Base-by-base conservation (phyloP, 2,797 vertebrate genomes). In the Fistularia tabacaria region DNA sequence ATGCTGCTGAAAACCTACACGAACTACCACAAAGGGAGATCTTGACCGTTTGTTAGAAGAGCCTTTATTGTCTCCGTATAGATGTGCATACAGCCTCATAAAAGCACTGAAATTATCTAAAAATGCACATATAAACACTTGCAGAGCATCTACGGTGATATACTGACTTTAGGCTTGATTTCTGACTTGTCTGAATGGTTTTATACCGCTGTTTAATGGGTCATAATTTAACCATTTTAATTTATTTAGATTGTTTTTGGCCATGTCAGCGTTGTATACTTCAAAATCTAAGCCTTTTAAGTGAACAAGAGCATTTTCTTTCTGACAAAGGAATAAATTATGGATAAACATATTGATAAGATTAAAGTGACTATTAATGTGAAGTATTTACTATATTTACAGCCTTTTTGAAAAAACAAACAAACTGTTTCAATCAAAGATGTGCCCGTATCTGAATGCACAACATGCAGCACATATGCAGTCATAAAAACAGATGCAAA, bases 51-150 rank as follows among this genome's bases (percentile, higher is more conserved):
- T 52, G 36, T 11, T 25, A 44, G 25, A 45, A 49, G 15, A 66
- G 8, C 3, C 58, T 65, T 63, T 65, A 59, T 25, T 51, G 46
- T 74, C 57, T 38, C 40, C 4, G 36, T 36, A 46, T 66, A 44
- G 57, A 74, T 54, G 75, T 62, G 63, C 54, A 60, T 64, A 62
- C 52, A 65, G 66, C 55, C 49, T 56, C 36, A 13, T 41, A 56
- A 69, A 36, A 64, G 62, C 81, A 79, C 74, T 82, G 74, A 76
- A 49, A 49, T 64, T 12, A 59, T 52, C 14, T 13, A 38, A 54
- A 50, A 38, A 60, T 37, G 49, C 37, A 46, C 38, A 46, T 8
- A 45, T 15, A 48, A 3, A 51, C 12, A 64, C 13, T 37, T 11
- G 54, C 3, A n/a, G 2, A 51, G 13, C 11, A 43, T 50, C 49